Base-by-base conservation (phyloP, 2,888 invertebrate species). In the Notocelia uddmanniana region DNA sequence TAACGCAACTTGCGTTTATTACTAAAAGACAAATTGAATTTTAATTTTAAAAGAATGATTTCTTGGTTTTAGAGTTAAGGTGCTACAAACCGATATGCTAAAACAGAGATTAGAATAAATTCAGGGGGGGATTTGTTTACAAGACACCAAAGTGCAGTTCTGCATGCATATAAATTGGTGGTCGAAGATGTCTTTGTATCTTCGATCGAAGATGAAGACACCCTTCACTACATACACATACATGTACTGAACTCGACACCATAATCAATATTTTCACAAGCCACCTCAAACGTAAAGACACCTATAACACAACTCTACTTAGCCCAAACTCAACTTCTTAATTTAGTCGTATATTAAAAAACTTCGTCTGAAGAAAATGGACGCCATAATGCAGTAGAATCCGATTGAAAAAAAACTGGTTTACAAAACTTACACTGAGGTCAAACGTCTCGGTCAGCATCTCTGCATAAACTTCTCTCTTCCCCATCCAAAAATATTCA, bases 401-500 rank as follows among this genome's bases (percentile, higher is more conserved):
- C 68, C 8, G 54, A 48, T 9, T 41, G 15, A 54, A 64, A 63
- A 66, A 68, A 50, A 73, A 74, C 74, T 72, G 60, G 37, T 55
- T 69, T 34, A 18, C 26, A 60, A 66, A 60, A 89, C 92, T 91
- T 81, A 93, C 93, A 41, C 82, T 81, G 21, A 93, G 75, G 75
- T 85, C 89, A 18, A 93, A 87, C 15, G 91, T 88, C 1, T 92
- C 89, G 2, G 83, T 78, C 21, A 93, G 85, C 92, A 93, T 93
- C 80, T 93, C 93, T 3, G 89, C 83, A 76, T 93, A 93, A 37
- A 93, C 91, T 83, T 93, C 93, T 54, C 90, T 83, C 75, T 91
- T 92, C 73, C 93, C 93, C 93, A 93, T 93, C 93, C 93, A 93
- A 76, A 93, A 92, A 84, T 93, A 93, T 85, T 93, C 92, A 15